Evolutionary conservation across 2,113 vertebrate species (phyloP).

Genomic region (Phyllostomus discolor): DNA sequence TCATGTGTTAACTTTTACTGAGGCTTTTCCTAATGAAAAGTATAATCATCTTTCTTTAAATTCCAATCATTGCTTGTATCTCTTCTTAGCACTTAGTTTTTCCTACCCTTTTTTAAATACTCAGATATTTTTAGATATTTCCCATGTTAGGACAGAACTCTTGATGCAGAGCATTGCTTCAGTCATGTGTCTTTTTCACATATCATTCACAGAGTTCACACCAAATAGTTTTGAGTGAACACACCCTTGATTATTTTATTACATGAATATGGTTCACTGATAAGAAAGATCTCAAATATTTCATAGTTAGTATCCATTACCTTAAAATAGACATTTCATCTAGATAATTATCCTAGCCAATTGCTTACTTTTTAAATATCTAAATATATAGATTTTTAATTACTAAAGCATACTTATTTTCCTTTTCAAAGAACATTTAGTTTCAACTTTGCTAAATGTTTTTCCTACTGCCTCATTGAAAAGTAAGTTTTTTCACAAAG

Average conservation of each 20-base stretch:
- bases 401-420: background rate
- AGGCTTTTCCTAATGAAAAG: background rate
- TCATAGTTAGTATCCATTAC: background rate
- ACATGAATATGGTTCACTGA: background rate
- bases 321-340: background rate
- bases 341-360: background rate
- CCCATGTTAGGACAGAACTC: background rate
- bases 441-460: background rate
- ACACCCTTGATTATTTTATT: background rate
- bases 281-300: background rate
- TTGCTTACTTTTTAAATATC: background rate
- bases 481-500: background rate
- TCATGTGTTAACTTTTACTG: background rate
- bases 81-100: background rate
- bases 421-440: background rate
- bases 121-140: background rate
- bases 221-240: background rate
- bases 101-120: background rate
- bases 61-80: background rate
- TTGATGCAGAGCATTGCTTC: background rate
- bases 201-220: background rate
- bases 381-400: background rate
- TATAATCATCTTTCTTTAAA: background rate
- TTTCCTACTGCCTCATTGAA: background rate
- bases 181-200: background rate